A percentile compares a stretch with the other conserved stretches of the same genome.
phyloP scores from a whole-genome alignment of 2,113 vertebrate genomes.

The Hypomesus transpacificus region DNA sequence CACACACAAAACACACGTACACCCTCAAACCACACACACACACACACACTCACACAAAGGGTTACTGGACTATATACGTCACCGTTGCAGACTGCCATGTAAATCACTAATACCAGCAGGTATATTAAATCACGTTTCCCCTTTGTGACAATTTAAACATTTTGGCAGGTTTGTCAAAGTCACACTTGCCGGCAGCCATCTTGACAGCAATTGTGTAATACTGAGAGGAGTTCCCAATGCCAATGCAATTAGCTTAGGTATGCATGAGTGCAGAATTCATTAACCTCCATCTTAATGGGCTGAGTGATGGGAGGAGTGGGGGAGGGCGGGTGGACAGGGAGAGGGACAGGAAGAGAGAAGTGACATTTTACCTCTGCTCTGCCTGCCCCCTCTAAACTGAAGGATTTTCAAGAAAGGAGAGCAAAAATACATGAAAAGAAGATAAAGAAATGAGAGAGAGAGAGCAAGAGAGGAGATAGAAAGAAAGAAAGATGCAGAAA shows the following conservation, averaged over 20 bases:
- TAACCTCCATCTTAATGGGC: constrained; percentile 66
- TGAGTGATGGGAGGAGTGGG: constrained; percentile 11
- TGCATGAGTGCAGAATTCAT: constrained; percentile 64
- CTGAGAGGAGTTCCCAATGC: constrained; percentile 62
- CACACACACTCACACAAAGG: background rate
- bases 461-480: background rate
- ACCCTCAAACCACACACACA: background rate
- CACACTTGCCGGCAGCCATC: constrained; percentile 34
- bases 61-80: too few species aligned
- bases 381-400: too few species aligned
- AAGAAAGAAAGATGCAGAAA: background rate
- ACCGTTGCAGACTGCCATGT: background rate
- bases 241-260: constrained; percentile 66
- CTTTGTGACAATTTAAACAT: constrained; percentile 22
- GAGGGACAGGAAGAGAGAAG: constrained; percentile 25
- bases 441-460: background rate
- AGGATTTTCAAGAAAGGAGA: too few species aligned
- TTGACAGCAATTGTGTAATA: constrained; percentile 53
- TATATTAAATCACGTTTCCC: constrained; percentile 12
- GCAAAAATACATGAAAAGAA: background rate
- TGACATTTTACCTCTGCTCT: too few species aligned
- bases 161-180: constrained; percentile 31
- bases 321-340: constrained; percentile 6
- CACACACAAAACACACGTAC: constrained; percentile 1
- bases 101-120: background rate